Percentiles rank a stretch among this genome's conserved stretches.
phyloP scores from a whole-genome alignment of 2,797 vertebrate genomes.

The Emydoidea blandingii region DNA sequence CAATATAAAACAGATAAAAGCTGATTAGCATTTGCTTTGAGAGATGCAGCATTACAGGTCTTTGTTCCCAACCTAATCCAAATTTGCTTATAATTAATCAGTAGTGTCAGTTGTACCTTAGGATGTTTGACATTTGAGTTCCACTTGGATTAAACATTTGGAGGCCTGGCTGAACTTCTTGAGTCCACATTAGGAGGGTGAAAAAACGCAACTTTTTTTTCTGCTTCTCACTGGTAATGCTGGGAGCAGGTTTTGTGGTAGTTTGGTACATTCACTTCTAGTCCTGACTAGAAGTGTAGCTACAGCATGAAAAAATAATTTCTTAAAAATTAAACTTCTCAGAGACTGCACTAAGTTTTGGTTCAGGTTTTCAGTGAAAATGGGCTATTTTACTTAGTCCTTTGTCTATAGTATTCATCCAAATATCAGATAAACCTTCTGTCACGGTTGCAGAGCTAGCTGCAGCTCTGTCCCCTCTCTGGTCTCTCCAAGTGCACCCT shows the following conservation, averaged over 20 bases:
- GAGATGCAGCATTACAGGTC: neutral
- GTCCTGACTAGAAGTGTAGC: neutral
- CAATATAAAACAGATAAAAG: neutral
- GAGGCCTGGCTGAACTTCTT: constrained; percentile 23
- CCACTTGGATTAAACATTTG: neutral
- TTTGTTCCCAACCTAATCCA: neutral
- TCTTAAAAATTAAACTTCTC: neutral
- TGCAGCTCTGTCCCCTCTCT: neutral
- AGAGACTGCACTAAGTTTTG: neutral
- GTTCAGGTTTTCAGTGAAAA: constrained; percentile 11
- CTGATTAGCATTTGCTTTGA: constrained; percentile 16
- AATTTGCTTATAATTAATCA: neutral
- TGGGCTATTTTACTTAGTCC: constrained; percentile 9
- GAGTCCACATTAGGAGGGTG: neutral
- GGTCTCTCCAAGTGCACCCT: neutral
- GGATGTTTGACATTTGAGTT: neutral
- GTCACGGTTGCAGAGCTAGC: neutral
- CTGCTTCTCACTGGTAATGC: neutral
- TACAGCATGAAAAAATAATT: neutral
- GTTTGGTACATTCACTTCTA: constrained; percentile 45
- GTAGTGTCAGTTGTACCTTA: neutral
- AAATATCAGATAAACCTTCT: constrained; percentile 3
- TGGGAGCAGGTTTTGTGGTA: neutral
- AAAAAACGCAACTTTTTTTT: constrained; percentile 17
- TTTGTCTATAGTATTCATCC: neutral